Base-by-base conservation (phyloP, 2,888 invertebrate genomes). In the Orthonevra nobilis region DNA sequence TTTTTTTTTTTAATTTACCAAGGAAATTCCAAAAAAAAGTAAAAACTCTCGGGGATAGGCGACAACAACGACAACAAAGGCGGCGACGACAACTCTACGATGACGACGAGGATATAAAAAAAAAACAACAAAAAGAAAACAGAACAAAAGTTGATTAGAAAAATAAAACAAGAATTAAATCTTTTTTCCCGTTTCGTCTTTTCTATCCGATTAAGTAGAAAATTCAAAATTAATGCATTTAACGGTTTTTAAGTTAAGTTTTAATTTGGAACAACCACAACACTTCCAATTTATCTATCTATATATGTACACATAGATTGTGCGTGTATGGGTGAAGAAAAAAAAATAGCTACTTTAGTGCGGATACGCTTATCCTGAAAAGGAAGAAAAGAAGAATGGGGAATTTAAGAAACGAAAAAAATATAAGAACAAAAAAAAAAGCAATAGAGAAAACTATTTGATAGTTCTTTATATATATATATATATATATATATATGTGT, bases 361-460 rank as follows among this genome's bases (percentile, higher is more conserved):
- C n/a, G 50, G 66, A 73, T 66, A 64, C 70, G 58, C 70, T 66
- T 52, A 72, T 79, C 42, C 60, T 72, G 72, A 56, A 79, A 50
- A 36, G 52, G 60, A 60, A 56, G 52, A 40, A 73, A 54, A 64
- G 40, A 54, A 70, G 46, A 69, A 61, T 32, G 34, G 36, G 20
- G n/a, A n/a, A n/a, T 42, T 14, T 46, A 52, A 52, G 38, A 58
- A 23, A 44, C 7, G 7, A 28, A 34, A 58, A 50, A 19, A 14
- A 15, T 23, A 60, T 48, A 12, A n/a, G 2, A 12, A 56, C 14
- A 46, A 50, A 50, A 10, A 44, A 38, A 79, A 36, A 26, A 48
- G 15, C 38, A 63, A n/a, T n/a, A n/a, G n/a, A n/a, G n/a, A n/a
- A n/a, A n/a, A n/a, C n/a, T n/a, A n/a, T n/a, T n/a, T n/a, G n/a